Conservation (phyloP, 2,797 vertebrate genomes). For the Aplochiton taeniatus region DNA sequence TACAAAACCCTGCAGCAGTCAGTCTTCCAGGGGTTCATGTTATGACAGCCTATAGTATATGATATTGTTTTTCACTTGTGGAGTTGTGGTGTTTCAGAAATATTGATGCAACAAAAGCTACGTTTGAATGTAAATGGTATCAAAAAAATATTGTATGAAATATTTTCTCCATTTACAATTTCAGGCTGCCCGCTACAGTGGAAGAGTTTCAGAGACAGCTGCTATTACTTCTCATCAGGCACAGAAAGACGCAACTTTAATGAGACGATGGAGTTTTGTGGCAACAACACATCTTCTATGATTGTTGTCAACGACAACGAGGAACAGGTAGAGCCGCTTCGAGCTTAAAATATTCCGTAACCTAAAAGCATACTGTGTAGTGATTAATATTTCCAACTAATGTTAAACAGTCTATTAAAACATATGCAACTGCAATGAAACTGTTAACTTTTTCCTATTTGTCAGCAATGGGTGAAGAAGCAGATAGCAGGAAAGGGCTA, state of each 20-base stretch:
- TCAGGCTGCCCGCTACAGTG: constrained; percentile 87
- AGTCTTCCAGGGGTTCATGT: no score
- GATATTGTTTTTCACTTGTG: no score
- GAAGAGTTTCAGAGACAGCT: constrained; percentile 86
- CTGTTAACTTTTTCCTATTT: not conserved
- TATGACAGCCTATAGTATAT: no score
- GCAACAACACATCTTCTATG: constrained; percentile 81
- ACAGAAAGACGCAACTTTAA: constrained; percentile 84
- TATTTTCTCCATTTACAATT: constrained; percentile 13
- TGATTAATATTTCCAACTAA: no score
- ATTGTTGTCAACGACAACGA: constrained; percentile 89
- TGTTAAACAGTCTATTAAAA: no score
- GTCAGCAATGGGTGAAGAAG: constrained; percentile 87
- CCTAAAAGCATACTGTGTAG: no score
- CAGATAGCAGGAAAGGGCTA: constrained; percentile 82
- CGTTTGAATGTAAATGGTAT: not conserved
- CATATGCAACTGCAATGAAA: no score
- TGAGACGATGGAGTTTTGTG: constrained; percentile 83
- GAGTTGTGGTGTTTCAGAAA: no score
- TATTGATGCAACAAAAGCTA: no score
- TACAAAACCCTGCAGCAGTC: no score
- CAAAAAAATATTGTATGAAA: not conserved
- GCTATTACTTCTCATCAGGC: constrained; percentile 88
- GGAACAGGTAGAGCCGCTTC: constrained; percentile 83
- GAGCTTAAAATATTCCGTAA: no score